phyloP scores from a whole-genome alignment of 2,113 vertebrate genomes.

The Sturnira hondurensis region DNA sequence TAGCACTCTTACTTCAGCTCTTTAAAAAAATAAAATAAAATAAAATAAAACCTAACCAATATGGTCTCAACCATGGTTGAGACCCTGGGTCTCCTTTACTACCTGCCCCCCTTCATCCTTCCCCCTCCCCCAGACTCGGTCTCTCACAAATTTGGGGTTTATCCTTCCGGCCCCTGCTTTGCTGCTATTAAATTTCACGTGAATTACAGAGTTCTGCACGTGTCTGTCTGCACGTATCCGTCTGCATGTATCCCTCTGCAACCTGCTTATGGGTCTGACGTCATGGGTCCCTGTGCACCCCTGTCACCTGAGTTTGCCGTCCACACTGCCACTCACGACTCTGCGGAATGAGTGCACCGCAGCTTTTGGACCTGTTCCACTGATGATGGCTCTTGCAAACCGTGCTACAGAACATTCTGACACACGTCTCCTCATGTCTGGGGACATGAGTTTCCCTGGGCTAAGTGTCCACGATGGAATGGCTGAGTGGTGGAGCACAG shows the following conservation, averaged over 20 bases:
- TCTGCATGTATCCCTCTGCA: neutral
- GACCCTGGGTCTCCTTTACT: neutral
- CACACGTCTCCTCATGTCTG: neutral
- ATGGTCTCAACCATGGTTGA: too few relatives aligned
- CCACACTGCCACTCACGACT: fast-evolving
- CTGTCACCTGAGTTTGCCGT: fast-evolving
- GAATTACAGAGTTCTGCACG: neutral
- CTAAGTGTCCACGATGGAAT: neutral
- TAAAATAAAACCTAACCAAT: neutral
- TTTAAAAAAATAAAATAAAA: neutral
- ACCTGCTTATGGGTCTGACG: too few relatives aligned
- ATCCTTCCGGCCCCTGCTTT: neutral
- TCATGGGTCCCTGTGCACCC: neutral
- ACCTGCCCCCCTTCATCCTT: neutral
- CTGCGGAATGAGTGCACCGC: neutral
- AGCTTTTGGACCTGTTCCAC: neutral
- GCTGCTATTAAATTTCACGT: neutral
- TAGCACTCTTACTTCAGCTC: neutral
- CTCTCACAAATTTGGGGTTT: neutral
- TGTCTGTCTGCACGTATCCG: neutral
- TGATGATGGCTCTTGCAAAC: neutral
- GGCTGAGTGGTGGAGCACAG: neutral
- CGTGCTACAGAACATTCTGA: neutral
- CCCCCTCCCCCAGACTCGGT: too few relatives aligned
- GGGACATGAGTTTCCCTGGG: neutral